Evolutionary conservation across 2,113 vertebrate species (phyloP).

Genomic region (Dolichotis patagonum): DNA sequence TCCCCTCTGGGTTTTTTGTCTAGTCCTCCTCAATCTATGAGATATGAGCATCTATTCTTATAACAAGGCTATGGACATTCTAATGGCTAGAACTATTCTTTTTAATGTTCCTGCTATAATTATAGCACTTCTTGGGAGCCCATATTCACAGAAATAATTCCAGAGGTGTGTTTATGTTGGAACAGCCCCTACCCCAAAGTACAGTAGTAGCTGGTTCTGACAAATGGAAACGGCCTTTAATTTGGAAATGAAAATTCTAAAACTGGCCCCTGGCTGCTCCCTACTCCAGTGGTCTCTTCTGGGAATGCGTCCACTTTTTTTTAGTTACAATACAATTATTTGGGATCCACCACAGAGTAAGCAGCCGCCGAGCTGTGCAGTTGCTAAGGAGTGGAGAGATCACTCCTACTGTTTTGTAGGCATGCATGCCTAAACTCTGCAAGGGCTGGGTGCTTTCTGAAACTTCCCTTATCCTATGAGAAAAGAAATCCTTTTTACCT

Average conservation of each 20-base stretch:
- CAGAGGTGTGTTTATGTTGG: constrained; percentile 50
- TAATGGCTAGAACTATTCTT: background rate
- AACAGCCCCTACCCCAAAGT: background rate
- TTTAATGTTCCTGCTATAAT: background rate
- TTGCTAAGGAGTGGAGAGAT: background rate
- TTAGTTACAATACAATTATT: background rate
- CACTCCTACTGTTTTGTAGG: rapidly evolving
- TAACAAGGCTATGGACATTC: background rate
- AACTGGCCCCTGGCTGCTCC: background rate
- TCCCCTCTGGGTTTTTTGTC: background rate
- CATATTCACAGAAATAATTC: constrained; percentile 27
- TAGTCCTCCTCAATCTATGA: background rate
- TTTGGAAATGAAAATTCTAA: constrained; percentile 42
- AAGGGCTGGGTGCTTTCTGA: constrained; percentile 49
- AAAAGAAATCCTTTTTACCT: constrained; percentile 63
- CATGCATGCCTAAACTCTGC: background rate
- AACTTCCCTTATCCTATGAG: constrained; percentile 62
- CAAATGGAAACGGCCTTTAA: constrained; percentile 37
- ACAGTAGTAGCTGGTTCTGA: background rate
- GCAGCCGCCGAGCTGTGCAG: background rate
- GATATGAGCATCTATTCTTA: background rate
- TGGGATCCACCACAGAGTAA: background rate
- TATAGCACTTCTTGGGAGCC: background rate
- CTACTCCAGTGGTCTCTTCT: constrained; percentile 19
- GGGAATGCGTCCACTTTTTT: constrained; percentile 28